A percentile compares a stretch with the other conserved stretches of the same genome.
Conservation (phyloP, 2,888 invertebrate genomes). For the Eristalis tenax region DNA sequence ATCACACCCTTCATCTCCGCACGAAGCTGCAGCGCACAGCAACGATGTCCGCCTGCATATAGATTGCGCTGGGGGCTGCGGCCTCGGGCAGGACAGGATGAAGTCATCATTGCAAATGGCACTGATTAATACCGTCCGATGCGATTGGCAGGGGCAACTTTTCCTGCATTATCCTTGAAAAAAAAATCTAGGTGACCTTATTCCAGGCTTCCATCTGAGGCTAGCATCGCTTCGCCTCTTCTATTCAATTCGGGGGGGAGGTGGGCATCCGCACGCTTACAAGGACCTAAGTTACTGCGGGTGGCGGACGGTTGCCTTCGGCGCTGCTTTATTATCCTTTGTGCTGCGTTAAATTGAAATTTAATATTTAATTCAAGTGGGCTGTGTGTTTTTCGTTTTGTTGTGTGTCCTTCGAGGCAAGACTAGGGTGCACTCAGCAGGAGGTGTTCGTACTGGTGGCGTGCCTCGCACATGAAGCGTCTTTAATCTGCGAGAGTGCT, state of each 20-base stretch:
- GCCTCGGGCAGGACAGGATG: background rate
- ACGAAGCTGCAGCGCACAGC: background rate
- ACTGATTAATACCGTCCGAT: constrained; percentile 49
- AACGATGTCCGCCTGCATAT: constrained; percentile 50
- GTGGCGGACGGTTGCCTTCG: constrained; percentile 8
- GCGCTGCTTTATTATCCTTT: constrained; percentile 68
- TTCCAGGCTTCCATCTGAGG: constrained; percentile 27
- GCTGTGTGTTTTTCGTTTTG: constrained; percentile 30
- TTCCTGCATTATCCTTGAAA: constrained; percentile 45
- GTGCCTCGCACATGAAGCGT: background rate
- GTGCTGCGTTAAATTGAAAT: constrained; percentile 69
- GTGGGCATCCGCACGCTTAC: constrained; percentile 7
- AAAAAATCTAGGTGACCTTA: constrained; percentile 64
- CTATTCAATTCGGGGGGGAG: constrained; percentile 42
- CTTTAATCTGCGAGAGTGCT: constrained; percentile 63
- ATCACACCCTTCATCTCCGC: constrained; percentile 46
- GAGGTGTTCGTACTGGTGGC: constrained; percentile 1
- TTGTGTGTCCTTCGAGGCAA: constrained; percentile 63
- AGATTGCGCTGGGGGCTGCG: constrained; percentile 40
- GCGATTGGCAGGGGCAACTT: constrained; percentile 35
- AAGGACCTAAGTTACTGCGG: constrained; percentile 41
- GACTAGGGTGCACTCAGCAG: constrained; percentile 26
- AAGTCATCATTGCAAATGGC: constrained; percentile 11
- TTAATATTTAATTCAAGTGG: constrained; percentile 69
- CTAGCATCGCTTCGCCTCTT: too few species aligned